Percentiles rank a stretch among this genome's conserved stretches.
Evolutionary conservation across 2,888 invertebrate genomes (phyloP).

Genomic region (Glyphotaelius pellucidus): DNA sequence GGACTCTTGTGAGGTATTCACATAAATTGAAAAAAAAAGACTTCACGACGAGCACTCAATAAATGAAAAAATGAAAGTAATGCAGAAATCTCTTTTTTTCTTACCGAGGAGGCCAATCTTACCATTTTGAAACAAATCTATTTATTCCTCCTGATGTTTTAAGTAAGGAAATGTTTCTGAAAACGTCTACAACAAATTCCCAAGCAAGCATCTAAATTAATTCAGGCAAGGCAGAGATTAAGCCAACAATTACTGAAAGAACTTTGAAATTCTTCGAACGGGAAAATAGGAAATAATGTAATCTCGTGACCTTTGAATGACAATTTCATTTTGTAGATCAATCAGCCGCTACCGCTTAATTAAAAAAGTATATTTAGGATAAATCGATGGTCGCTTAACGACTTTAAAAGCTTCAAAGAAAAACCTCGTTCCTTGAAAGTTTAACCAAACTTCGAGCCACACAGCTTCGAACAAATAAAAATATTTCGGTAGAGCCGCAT

Average conservation of each 20-base stretch:
- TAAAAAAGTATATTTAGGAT: not conserved
- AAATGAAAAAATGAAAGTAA: too few species aligned
- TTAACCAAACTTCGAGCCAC: not conserved
- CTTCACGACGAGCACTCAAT: too few species aligned
- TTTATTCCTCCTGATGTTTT: not conserved
- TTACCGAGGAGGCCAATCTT: too few species aligned
- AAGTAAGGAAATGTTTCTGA: not conserved
- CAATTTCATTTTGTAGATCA: not conserved
- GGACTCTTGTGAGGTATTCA: too few species aligned
- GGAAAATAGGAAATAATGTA: not conserved
- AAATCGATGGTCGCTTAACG: not conserved
- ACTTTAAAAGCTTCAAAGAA: not conserved
- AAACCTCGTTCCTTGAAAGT: not conserved
- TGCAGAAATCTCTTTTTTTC: too few species aligned
- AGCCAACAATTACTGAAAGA: not conserved
- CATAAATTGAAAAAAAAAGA: too few species aligned
- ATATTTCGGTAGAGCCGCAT: not conserved
- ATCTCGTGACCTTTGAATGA: not conserved
- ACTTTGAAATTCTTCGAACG: not conserved
- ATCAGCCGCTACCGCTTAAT: not conserved
- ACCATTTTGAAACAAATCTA: too few species aligned
- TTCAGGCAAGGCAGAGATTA: not conserved
- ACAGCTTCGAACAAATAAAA: not conserved
- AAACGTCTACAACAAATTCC: not conserved
- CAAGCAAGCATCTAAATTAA: not conserved